phyloP scores from a whole-genome alignment of 2,113 vertebrate genomes.

The Craseonycteris thonglongyai region DNA sequence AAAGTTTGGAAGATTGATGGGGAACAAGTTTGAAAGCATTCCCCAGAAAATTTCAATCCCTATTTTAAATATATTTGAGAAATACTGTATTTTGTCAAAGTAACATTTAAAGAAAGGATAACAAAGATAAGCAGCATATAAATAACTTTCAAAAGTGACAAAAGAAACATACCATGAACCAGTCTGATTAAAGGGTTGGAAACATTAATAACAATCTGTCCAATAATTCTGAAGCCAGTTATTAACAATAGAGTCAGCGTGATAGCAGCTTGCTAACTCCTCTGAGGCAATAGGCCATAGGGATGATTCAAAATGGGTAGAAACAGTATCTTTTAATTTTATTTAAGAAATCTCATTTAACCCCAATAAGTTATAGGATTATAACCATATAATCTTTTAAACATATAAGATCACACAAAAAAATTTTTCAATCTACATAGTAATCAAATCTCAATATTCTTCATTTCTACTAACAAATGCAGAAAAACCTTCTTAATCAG shows the following conservation, averaged over 20 bases:
- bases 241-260: constrained; percentile 50
- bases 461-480: not conserved
- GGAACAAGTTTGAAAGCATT: constrained; percentile 2
- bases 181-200: constrained; percentile 45
- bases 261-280: constrained; percentile 25
- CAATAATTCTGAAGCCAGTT: constrained; percentile 43
- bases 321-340: not conserved
- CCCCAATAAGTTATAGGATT: not conserved
- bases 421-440: not conserved
- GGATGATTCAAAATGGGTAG: not conserved
- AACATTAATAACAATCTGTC: constrained; percentile 50
- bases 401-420: not conserved
- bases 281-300: constrained; percentile 20
- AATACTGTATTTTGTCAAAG: not conserved
- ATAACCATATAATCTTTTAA: constrained; percentile 1
- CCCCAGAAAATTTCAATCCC: not conserved
- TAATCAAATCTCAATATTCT: not conserved
- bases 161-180: constrained; percentile 45
- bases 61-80: not conserved
- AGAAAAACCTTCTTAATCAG: constrained; percentile 22
- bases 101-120: constrained; percentile 8
- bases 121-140: constrained; percentile 15
- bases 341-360: constrained; percentile 27
- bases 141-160: constrained; percentile 19
- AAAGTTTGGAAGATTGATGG: not conserved